Base-by-base conservation (phyloP, 2,113 vertebrate genomes). In the Marcusenius ussheri region DNA sequence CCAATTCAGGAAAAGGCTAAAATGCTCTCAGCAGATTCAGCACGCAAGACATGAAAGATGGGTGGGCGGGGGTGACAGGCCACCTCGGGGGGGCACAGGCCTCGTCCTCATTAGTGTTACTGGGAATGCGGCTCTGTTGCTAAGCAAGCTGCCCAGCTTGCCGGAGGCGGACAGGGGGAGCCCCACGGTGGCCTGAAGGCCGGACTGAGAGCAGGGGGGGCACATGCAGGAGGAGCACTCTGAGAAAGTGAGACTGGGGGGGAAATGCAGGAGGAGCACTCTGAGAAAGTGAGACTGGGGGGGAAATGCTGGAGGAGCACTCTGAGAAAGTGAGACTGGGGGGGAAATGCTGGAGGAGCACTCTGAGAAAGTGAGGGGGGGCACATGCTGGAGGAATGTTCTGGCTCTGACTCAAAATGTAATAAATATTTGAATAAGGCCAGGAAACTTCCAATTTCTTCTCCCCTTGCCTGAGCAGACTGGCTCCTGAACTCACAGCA, bases 371-470 rank as follows among this genome's bases (percentile, higher is more conserved):
- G 50, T 24, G 31, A 47, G 42, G 46, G n/a, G 19, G 46, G 39
- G 45, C 5, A 11, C 9, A 86, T 31, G 27, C 49, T n/a, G 5
- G 8, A 27, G 11, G 10, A 47, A 17, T 42, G 11, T 58, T 88
- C 88, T 19, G 45, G 88, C 47, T 70, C 45, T 89, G 42, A 24
- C 83, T 70, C 39, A 42, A 56, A 85, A 89, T 35, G 19, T 85
- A 89, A 85, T 89, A 89, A 89, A 89, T 89, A 85, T 89, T 85
- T 89, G 50, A 85, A 39, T 42, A 58, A 89, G 51, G 49, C 19
- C 74, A 58, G 74, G 27, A 89, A 89, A 89, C 89, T 83, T 42
- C 89, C 70, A 83, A 89, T 89, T 84, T 56, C 31, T 62, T 39
- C 27, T 83, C 31, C 50, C 77, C 58, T 51, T 15, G n/a, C 77